phyloP scores from a whole-genome alignment of 2,113 vertebrate species.

The Sapajus apella region DNA sequence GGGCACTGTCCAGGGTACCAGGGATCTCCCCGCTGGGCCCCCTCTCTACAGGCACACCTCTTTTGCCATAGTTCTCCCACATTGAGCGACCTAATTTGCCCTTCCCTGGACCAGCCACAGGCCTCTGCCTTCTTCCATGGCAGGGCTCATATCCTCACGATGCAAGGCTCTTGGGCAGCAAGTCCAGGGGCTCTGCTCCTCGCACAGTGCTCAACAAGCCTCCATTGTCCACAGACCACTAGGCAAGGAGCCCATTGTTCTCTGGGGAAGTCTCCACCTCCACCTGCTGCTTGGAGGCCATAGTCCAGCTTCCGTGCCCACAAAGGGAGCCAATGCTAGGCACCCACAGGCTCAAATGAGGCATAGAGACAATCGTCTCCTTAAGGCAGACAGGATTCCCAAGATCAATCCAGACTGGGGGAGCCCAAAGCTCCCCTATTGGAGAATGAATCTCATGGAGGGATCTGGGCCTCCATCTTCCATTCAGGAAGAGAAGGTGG shows the following conservation, averaged over 20 bases:
- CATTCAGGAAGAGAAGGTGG: not conserved
- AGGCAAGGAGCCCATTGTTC: no score
- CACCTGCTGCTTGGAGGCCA: not conserved
- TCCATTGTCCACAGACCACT: no score
- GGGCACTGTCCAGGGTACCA: slow-evolving; percentile 48
- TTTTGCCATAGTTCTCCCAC: not conserved
- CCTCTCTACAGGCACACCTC: not conserved
- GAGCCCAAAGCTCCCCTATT: not conserved
- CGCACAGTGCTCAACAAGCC: not conserved
- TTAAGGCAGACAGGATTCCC: not conserved
- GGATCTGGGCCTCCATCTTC: not conserved
- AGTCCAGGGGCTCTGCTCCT: not conserved
- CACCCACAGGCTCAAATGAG: not conserved
- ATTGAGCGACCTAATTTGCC: not conserved
- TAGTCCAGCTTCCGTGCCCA: not conserved
- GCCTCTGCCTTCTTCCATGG: not conserved
- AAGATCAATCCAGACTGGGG: not conserved
- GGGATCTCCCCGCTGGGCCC: not conserved
- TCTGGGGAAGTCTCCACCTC: not conserved
- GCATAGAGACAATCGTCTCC: not conserved
- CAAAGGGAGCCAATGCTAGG: not conserved
- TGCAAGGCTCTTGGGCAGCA: not conserved
- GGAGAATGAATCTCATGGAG: not conserved
- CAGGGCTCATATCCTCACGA: not conserved
- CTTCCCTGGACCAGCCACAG: not conserved